phyloP scores from a whole-genome alignment of 2,888 invertebrate species.

The Phyllotreta cruciferae region DNA sequence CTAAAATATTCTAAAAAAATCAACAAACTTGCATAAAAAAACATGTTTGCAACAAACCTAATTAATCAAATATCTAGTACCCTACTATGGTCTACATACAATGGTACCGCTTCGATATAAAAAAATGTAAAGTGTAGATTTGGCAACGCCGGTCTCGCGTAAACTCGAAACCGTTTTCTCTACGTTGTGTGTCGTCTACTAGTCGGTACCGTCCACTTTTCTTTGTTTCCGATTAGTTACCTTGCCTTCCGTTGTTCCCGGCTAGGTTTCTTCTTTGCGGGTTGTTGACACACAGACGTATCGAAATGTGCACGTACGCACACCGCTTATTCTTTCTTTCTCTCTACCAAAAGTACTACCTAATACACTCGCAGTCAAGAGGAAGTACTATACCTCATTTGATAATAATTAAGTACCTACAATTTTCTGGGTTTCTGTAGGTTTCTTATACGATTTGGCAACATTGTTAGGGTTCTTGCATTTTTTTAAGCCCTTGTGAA shows the following conservation, averaged over 20 bases:
- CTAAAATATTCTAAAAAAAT: too few relatives aligned
- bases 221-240: constrained; percentile 45
- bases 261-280: constrained; percentile 32
- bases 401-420: too few relatives aligned
- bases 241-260: constrained; percentile 41
- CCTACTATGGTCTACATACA: not conserved
- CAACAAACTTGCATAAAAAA: too few relatives aligned
- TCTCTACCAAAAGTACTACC: not conserved
- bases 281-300: constrained; percentile 45
- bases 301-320: constrained; percentile 36
- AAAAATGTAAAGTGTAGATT: constrained; percentile 1
- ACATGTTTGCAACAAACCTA: not conserved
- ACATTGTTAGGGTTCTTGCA: not conserved
- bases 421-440: too few relatives aligned
- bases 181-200: constrained; percentile 20
- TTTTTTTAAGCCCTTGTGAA: constrained; percentile 10
- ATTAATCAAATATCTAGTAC: not conserved
- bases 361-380: not conserved
- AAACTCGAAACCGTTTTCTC: constrained; percentile 37
- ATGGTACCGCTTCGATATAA: constrained; percentile 6
- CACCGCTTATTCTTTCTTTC: constrained; percentile 4
- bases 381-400: not conserved
- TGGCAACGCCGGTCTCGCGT: constrained; percentile 26
- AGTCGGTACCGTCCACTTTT: constrained; percentile 40
- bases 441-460: not conserved